Base-by-base conservation (phyloP, 1,140 invertebrate species). In the Bombus fervidus region DNA sequence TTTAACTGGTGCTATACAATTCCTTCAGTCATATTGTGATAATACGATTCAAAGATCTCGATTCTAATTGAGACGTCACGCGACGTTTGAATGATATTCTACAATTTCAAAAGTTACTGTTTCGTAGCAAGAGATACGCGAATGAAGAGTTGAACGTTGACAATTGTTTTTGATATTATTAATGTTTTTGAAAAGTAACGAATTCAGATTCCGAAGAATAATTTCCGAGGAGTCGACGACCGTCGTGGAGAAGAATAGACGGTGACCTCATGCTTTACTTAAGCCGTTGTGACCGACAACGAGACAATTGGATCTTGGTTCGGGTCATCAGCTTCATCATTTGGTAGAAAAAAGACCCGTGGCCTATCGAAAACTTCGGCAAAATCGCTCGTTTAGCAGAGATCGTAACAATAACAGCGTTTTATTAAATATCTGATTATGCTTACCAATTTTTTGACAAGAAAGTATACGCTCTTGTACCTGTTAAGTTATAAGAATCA, bases 251-350 rank as follows among this genome's bases (percentile, higher is more conserved):
- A 87, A 87, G 82, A 92, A 92, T 92, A 93, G 88, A 92, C 81
- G 92, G 88, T 93, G 92, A 93, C 89, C 92, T 93, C 92, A 93
- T 92, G 89, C 90, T 91, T 91, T 91, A 92, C 88, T 92, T 92
- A 90, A 92, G 85, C 72, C 69, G 76, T 75, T 85, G 69, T 85
- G 85, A 92, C 86, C 87, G 87, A 80, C 89, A 90, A 74, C 87
- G 82, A 91, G 91, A 90, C 91, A 92, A 92, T 93, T 93, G 89
- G 86, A 91, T 89, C 88, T 86, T 84, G 88, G 88, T 87, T 90
- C 82, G 79, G 87, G 75, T 89, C 87, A 89, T 87, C 87, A 91
- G 80, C 80, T 80, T 87, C 75, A 57, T 89, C 59, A 47, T 82
- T 89, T 89, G 88, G 87, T 83, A 76, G 72, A 83, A 69, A 75